Base-by-base conservation (phyloP, 2,113 vertebrate genomes). In the Hemichromis elongatus region DNA sequence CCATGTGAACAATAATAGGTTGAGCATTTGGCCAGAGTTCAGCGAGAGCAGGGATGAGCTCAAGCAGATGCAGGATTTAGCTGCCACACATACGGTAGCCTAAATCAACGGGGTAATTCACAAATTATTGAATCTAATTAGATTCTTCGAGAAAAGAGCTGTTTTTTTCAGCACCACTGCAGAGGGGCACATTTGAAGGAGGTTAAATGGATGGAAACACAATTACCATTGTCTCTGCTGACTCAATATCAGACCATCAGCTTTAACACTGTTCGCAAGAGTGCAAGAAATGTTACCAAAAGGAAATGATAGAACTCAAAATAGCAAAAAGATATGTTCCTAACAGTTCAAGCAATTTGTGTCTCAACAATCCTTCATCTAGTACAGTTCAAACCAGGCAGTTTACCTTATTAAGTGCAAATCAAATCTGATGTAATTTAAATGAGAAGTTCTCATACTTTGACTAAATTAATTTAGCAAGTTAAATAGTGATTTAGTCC, bases 111-210 rank as follows among this genome's bases (percentile, higher is more conserved):
- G 86, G 84, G 86, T 45, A 61, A 42, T 88, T 84, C 63, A 80
- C 56, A 84, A 86, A 92, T 85, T 82, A 84, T 78, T 86, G 12
- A 52, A 73, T 86, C 21, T 35, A 80, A 86, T 86, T 84, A 81
- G 73, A 77, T 84, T 80, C 19, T 68, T 24, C 0, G 18, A 54
- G 55, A 68, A 79, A 54, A 59, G 68, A 77, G 42, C 50, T 30
- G 18, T 26, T 53, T 19, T 18, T 59, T 66, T 14, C 42, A 52
- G 54, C 18, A 37, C n/a, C 83, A 63, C 68, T 63, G 47, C 59
- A 63, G 18, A 61, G n/a, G n/a, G 21, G 77, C 59, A 73, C 50
- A 37, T 84, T 68, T 37, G 33, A 81, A 28, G 53, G 19, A 45
- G 37, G 24, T 8, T 57, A 68, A 91, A 88, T 77, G 52, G 63